Evolutionary conservation across 2,113 vertebrate genomes (phyloP).

Genomic region (Alces alces): DNA sequence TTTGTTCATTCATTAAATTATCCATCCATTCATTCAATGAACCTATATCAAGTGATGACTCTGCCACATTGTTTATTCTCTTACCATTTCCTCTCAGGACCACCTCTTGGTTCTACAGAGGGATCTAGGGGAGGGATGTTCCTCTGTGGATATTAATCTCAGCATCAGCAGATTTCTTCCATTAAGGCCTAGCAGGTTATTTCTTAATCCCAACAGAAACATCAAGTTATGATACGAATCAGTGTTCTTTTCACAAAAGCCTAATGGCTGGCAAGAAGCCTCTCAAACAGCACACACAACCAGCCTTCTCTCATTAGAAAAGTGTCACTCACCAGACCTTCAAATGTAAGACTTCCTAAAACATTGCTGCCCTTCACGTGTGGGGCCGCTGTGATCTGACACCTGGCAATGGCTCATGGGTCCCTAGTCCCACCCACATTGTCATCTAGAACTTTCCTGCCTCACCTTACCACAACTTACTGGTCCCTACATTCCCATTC

Average conservation of each 20-base stretch:
- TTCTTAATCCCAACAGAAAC: constrained; percentile 34
- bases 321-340: not conserved
- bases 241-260: not conserved
- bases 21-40: not conserved
- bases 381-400: not conserved
- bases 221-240: not conserved
- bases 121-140: not conserved
- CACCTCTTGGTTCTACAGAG: not conserved
- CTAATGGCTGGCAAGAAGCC: not conserved
- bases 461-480: not conserved
- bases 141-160: not conserved
- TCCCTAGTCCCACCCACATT: not conserved
- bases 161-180: not conserved
- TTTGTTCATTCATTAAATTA: not conserved
- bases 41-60: not conserved
- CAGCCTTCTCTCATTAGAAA: not conserved
- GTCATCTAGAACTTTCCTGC: not conserved
- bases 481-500: not conserved
- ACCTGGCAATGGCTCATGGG: not conserved
- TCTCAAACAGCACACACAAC: not conserved
- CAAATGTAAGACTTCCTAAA: not conserved
- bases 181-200: not conserved
- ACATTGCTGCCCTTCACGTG: not conserved
- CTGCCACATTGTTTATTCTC: not conserved
- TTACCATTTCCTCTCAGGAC: not conserved